Evolutionary conservation across 2,888 invertebrate genomes (phyloP).

Genomic region (Agapostemon virescens): DNA sequence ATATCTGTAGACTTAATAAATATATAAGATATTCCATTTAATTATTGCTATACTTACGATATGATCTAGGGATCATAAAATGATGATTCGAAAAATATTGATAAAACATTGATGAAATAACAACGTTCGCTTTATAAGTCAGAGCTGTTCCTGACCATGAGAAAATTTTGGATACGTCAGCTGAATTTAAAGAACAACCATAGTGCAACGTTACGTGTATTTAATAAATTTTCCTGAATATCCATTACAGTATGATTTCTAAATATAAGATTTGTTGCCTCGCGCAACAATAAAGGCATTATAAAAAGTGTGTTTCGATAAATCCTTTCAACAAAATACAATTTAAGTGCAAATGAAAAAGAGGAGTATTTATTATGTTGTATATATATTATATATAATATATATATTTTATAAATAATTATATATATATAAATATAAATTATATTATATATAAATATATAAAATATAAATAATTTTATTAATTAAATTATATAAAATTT

Average conservation of each 20-base stretch:
- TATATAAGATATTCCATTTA: neutral
- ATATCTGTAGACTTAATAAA: neutral
- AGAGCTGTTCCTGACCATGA: neutral
- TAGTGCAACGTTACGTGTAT: neutral
- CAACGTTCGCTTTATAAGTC: neutral
- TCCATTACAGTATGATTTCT: neutral
- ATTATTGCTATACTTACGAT: neutral
- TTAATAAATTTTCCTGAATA: neutral
- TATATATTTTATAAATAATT: too few species aligned
- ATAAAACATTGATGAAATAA: neutral
- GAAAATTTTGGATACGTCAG: conserved; percentile 16
- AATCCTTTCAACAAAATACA: neutral
- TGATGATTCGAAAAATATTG: neutral
- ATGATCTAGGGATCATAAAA: neutral
- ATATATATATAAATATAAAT: too few species aligned
- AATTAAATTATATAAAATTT: too few species aligned
- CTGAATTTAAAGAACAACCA: conserved; percentile 11
- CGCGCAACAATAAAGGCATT: neutral
- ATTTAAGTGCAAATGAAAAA: neutral
- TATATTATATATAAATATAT: too few species aligned
- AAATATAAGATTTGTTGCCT: neutral
- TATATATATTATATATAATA: too few species aligned
- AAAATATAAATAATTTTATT: too few species aligned
- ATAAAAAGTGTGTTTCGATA: neutral
- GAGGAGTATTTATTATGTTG: neutral